phyloP scores from a whole-genome alignment of 2,113 vertebrate species.

The Elaphurus davidianus region DNA sequence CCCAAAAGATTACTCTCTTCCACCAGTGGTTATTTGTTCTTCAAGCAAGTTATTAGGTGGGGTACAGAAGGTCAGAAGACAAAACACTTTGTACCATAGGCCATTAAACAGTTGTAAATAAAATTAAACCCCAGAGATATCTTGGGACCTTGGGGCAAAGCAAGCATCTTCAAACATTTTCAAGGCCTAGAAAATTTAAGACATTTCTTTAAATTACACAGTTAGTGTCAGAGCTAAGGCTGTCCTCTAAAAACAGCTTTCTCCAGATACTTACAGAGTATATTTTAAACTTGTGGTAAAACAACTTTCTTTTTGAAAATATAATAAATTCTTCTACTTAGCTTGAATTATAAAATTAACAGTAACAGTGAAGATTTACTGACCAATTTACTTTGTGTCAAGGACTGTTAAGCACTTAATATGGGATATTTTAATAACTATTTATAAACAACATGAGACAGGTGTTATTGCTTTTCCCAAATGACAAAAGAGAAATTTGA shows the following conservation, averaged over 20 bases:
- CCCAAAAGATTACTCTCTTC: background rate
- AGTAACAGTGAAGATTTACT: background rate
- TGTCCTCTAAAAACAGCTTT: background rate
- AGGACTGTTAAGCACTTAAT: background rate
- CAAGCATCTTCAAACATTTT: constrained; percentile 22
- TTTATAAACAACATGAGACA: background rate
- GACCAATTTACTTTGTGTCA: background rate
- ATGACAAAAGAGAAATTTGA: background rate
- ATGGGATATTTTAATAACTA: background rate
- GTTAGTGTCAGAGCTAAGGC: background rate
- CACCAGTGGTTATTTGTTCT: constrained; percentile 32
- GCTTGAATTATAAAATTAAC: background rate
- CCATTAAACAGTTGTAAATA: constrained; percentile 59
- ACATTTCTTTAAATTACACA: constrained; percentile 50
- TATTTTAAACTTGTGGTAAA: background rate
- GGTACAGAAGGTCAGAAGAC: constrained; percentile 54
- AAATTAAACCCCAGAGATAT: constrained; percentile 45
- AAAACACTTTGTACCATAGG: background rate
- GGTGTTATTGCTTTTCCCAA: background rate
- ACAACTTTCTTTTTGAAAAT: background rate
- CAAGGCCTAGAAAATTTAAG: constrained; percentile 13
- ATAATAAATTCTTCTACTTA: background rate
- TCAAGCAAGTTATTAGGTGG: constrained; percentile 43
- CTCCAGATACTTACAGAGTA: background rate
- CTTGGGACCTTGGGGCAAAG: constrained; percentile 19